phyloP scores from a whole-genome alignment of 2,113 vertebrate genomes.

The Tor tambroides region DNA sequence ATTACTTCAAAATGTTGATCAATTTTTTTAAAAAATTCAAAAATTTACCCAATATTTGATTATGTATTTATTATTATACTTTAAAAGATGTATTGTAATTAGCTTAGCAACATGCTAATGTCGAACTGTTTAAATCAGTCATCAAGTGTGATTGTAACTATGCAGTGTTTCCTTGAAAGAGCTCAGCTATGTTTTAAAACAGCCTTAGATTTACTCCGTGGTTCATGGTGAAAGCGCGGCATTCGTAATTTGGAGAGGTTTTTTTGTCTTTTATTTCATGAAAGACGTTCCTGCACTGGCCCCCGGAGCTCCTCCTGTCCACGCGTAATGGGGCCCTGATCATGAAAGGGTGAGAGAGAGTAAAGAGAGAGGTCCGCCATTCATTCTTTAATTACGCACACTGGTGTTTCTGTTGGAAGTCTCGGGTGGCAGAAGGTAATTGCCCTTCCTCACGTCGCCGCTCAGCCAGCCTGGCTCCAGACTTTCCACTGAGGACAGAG shows the following conservation, averaged over 20 bases:
- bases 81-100: no score
- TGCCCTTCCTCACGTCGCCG: constrained; percentile 35
- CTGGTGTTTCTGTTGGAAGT: constrained; percentile 61
- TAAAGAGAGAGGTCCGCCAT: constrained; percentile 33
- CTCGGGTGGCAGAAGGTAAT: constrained; percentile 64
- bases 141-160: not conserved
- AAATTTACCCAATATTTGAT: no score
- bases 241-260: constrained; percentile 28
- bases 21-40: no score
- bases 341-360: constrained; percentile 37
- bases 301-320: not conserved
- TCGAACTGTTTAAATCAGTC: not conserved
- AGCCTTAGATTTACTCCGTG: no score
- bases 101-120: not conserved
- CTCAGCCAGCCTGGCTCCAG: constrained; percentile 45
- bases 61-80: no score
- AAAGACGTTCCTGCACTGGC: not conserved
- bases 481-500: constrained; percentile 54
- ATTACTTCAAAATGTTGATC: no score
- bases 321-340: constrained; percentile 2
- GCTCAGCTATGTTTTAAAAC: not conserved
- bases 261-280: constrained; percentile 10
- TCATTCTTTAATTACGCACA: constrained; percentile 60
- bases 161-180: not conserved
- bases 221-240: not conserved